phyloP scores from a whole-genome alignment of 92 coral and sea anemone genomes.

The Blastomussa wellsi region DNA sequence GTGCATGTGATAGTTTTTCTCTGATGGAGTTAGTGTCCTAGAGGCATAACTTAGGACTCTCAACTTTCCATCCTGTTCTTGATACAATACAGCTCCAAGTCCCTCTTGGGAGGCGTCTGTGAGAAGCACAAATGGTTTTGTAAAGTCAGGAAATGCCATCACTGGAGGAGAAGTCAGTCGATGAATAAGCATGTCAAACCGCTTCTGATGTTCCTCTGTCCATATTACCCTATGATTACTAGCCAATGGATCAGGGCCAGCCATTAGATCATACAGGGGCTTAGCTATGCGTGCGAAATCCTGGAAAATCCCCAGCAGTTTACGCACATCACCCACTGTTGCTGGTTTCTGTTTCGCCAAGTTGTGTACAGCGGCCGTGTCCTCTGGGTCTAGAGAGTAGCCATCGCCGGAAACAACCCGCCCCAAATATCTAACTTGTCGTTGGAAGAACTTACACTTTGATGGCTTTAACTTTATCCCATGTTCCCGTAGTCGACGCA shows the following conservation, averaged over 20 bases:
- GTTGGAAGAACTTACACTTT: conserved; percentile 40
- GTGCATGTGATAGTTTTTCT: conserved; percentile 31
- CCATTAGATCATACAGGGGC: conserved; percentile 30
- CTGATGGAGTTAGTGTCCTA: conserved; percentile 30
- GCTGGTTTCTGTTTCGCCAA: conserved; percentile 18
- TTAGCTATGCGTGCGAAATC: conserved; percentile 27
- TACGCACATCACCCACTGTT: conserved; percentile 12
- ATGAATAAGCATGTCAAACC: conserved; percentile 26
- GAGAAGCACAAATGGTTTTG: conserved; percentile 29
- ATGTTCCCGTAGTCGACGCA: conserved; percentile 51
- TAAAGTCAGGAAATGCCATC: conserved; percentile 39
- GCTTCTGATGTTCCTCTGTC: conserved; percentile 36
- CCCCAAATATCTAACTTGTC: conserved; percentile 43
- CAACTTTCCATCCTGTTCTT: conserved; percentile 17
- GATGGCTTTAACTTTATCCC: conserved; percentile 58
- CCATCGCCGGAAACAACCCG: conserved; percentile 43
- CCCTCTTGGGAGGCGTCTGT: conserved; percentile 36
- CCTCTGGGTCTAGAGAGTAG: conserved; percentile 49
- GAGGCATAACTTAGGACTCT: conserved; percentile 37
- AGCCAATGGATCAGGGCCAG: conserved; percentile 34
- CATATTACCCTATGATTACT: conserved; percentile 19
- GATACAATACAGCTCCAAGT: conserved; percentile 30
- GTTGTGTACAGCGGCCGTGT: conserved; percentile 20
- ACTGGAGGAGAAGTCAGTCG: conserved; percentile 31
- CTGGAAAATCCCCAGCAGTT: conserved; percentile 20